Conservation (phyloP, 2,888 invertebrate genomes). For the Hypolimnas misippus region DNA sequence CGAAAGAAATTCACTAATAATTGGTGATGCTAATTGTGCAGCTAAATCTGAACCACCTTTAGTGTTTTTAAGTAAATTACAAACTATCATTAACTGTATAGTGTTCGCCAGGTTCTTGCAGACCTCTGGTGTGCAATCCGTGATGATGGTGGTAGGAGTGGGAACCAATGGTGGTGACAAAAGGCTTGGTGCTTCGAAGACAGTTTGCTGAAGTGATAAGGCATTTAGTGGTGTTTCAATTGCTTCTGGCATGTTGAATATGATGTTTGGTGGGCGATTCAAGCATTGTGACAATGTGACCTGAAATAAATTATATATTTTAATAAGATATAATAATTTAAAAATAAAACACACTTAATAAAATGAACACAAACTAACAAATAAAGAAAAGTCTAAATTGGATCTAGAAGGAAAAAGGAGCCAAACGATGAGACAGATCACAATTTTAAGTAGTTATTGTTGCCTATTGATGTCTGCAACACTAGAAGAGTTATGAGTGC, state of each 20-base stretch:
- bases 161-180: slow-evolving; percentile 28
- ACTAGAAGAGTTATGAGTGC: too few species aligned
- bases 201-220: slow-evolving; percentile 27
- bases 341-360: not conserved
- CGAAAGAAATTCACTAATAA: slow-evolving; percentile 56
- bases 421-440: too few species aligned
- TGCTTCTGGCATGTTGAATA: slow-evolving; percentile 45
- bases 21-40: slow-evolving; percentile 55
- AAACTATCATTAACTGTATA: slow-evolving; percentile 67
- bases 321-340: not conserved
- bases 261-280: slow-evolving; percentile 44
- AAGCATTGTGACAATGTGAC: slow-evolving; percentile 50
- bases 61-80: slow-evolving; percentile 61
- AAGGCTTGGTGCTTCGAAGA: slow-evolving; percentile 17
- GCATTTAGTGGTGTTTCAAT: slow-evolving; percentile 44
- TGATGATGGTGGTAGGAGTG: slow-evolving; percentile 57
- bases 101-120: slow-evolving; percentile 69
- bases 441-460: too few species aligned
- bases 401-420: too few species aligned
- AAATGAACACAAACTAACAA: too few species aligned
- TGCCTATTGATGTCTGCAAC: too few species aligned
- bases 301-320: slow-evolving; percentile 50
- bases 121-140: slow-evolving; percentile 65
- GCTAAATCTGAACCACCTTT: slow-evolving; percentile 54
- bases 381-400: too few species aligned